phyloP scores from a whole-genome alignment of 2,888 invertebrate species.

The Mimachlamys varia region DNA sequence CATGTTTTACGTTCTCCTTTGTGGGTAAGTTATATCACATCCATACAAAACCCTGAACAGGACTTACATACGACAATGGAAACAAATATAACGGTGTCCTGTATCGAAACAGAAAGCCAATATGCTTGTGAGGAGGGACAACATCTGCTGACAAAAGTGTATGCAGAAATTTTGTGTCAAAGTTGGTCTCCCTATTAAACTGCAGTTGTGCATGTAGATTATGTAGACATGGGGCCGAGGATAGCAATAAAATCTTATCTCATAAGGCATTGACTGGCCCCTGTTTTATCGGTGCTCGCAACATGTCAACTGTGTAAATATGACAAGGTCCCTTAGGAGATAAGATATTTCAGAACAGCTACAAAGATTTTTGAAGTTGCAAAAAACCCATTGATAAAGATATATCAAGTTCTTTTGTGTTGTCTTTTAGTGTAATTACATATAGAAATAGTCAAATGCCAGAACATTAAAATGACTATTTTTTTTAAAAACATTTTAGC shows the following conservation, averaged over 20 bases:
- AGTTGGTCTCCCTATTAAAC: neutral
- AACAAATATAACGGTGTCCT: neutral
- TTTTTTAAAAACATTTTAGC: no score
- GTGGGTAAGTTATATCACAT: neutral
- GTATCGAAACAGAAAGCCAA: neutral
- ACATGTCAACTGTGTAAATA: slow-evolving; percentile 28
- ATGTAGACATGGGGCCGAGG: neutral
- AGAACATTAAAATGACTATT: neutral
- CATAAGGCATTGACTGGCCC: neutral
- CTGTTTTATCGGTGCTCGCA: neutral
- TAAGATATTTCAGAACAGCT: slow-evolving; percentile 7
- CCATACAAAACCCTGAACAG: neutral
- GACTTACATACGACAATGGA: neutral
- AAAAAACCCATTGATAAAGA: neutral
- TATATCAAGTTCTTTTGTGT: neutral
- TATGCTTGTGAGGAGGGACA: neutral
- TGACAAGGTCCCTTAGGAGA: neutral
- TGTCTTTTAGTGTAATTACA: neutral
- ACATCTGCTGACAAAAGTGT: slow-evolving; percentile 9
- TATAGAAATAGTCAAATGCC: neutral
- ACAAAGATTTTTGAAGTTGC: neutral
- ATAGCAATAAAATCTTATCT: slow-evolving; percentile 25
- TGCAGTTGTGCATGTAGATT: slow-evolving; percentile 34
- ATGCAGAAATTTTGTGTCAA: neutral
- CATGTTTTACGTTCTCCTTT: neutral